These are phyloP conservation scores for Aphelinus atriplicis DNA, from an alignment of 1,140 invertebrate genomes.

Conservation along the genomic window DNA sequence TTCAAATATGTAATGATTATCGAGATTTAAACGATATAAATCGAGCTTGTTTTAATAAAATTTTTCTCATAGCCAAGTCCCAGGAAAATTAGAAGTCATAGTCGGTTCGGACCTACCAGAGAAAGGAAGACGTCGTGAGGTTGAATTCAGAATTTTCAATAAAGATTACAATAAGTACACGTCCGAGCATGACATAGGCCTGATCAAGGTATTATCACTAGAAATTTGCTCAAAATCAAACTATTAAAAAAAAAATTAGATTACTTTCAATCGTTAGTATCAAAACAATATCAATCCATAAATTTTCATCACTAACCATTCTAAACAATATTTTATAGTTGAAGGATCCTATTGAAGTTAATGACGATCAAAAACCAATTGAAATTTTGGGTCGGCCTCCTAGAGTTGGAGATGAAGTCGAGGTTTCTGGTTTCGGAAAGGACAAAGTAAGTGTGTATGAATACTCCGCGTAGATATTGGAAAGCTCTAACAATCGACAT, in stretches of 20 bases:
- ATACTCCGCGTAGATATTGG: neutral
- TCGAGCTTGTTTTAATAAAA: neutral
- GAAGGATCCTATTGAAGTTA: conserved; percentile 1
- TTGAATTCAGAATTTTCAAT: neutral
- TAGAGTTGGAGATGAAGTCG: neutral
- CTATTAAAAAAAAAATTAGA: neutral
- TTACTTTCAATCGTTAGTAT: neutral
- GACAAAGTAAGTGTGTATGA: neutral
- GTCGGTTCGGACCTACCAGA: neutral
- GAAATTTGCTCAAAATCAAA: too few species aligned
- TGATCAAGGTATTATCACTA: conserved; percentile 7
- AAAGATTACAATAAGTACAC: neutral
- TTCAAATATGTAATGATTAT: neutral
- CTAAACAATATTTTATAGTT: conserved; percentile 15
- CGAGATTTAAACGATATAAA: too few species aligned
- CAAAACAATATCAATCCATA: neutral
- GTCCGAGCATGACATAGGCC: conserved; percentile 17
- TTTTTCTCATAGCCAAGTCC: neutral
- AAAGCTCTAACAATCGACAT: too few species aligned
- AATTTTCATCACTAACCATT: neutral
- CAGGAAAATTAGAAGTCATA: neutral
- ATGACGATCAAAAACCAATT: neutral
- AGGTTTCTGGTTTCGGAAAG: conserved; percentile 8
- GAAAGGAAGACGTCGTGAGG: neutral
- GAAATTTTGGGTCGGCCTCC: neutral